Conservation (phyloP, 2,797 vertebrate species). For the Megaceryle alcyon region DNA sequence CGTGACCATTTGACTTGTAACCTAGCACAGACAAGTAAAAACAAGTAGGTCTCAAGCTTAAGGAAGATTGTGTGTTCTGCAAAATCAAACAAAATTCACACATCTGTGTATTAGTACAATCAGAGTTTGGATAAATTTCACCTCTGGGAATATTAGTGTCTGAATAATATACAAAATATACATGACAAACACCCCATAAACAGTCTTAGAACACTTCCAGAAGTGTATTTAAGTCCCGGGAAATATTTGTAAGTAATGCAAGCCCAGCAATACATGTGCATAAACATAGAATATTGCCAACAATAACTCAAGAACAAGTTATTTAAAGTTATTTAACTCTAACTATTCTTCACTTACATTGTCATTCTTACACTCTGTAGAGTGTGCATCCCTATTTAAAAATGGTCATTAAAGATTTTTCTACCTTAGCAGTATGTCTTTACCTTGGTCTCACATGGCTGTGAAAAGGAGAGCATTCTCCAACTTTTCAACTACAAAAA, state of each 20-base stretch:
- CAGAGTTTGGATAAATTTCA: not conserved
- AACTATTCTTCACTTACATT: not conserved
- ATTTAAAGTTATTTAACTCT: not conserved
- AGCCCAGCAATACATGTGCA: not conserved
- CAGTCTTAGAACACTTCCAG: not conserved
- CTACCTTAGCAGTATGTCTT: not conserved
- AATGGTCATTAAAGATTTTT: not conserved
- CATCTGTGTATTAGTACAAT: not conserved
- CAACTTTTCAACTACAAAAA: not conserved
- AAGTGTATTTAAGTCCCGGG: not conserved
- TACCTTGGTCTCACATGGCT: not conserved
- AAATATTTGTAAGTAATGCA: not conserved
- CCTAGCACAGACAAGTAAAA: conserved; percentile 64
- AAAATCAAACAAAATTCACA: not conserved
- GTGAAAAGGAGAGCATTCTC: not conserved
- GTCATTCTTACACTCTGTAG: not conserved
- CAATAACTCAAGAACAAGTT: not conserved
- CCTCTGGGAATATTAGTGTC: not conserved
- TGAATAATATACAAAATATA: not conserved
- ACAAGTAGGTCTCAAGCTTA: not conserved
- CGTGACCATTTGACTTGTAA: conserved; percentile 88
- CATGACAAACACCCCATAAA: not conserved
- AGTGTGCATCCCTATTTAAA: not conserved
- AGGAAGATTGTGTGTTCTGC: not conserved
- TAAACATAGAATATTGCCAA: not conserved